Percentiles rank a stretch among this genome's conserved stretches.
Evolutionary conservation across 2,113 vertebrate genomes (phyloP).

Genomic region (Ptychochromis oligacanthus): DNA sequence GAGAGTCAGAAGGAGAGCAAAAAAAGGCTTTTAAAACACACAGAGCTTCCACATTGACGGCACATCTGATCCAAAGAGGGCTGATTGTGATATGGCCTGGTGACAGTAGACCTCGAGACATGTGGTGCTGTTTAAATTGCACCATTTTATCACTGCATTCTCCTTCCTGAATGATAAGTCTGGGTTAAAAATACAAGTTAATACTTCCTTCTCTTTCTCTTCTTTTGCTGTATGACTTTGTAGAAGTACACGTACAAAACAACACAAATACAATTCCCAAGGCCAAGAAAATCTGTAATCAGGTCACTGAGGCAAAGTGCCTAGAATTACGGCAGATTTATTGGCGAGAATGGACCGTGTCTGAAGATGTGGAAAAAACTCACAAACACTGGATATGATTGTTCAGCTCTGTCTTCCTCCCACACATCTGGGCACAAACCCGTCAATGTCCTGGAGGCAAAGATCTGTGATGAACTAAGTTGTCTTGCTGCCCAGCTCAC

Average conservation of each 20-base stretch:
- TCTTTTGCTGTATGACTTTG: neutral
- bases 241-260: neutral
- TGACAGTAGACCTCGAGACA: conserved; percentile 52
- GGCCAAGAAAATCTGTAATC: conserved; percentile 17
- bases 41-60: conserved; percentile 54
- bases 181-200: conserved; percentile 41
- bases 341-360: conserved; percentile 38
- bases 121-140: conserved; percentile 51
- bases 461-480: conserved; percentile 44
- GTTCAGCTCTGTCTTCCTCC: conserved; percentile 49
- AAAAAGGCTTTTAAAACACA: conserved; percentile 56
- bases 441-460: conserved; percentile 58
- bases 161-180: conserved; percentile 27
- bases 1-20: conserved; percentile 34
- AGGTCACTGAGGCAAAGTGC: conserved; percentile 38
- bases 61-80: conserved; percentile 38
- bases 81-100: conserved; percentile 51
- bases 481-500: conserved; percentile 18
- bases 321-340: conserved; percentile 61
- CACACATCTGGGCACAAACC: conserved; percentile 74
- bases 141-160: conserved; percentile 40
- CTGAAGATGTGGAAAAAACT: conserved; percentile 50
- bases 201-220: conserved; percentile 27
- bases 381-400: conserved; percentile 52
- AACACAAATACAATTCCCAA: neutral